Evolutionary conservation across 2,797 vertebrate genomes (phyloP), one percentile per base, ranked within the genome.

Genomic region (Malurus leucopterus): DNA sequence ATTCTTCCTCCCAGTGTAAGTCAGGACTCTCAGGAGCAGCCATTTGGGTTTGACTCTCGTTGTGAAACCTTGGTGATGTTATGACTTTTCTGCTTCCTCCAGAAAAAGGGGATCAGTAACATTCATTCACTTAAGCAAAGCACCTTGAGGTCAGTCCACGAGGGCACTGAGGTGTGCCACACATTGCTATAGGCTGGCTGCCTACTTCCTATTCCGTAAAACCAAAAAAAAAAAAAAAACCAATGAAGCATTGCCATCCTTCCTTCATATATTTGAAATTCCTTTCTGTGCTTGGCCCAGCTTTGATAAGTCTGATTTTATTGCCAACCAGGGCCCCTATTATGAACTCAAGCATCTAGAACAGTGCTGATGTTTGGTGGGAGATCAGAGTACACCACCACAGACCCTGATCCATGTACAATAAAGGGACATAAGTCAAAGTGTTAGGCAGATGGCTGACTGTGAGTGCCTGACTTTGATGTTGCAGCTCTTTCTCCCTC

Each of bases 401-500:
- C 1, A 75, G 73, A 78, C 41, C 22, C 30, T 40, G 41, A 86
- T 69, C 63, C 38, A 14, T n/a, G 53, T 34, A 53, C 36, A 75
- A 88, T 74, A 88, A 89, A 72, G 41, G 21, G 32, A 53, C 63
- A 34, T 84, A 78, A 91, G 77, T 89, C 67, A 81, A 75, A 92
- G 61, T 47, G 34, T 72, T 75, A 61, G 77, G 77, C 83, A 89
- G 80, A 86, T 84, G 80, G 71, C 49, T 3, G 21, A 59, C 22
- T 70, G 63, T 19, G 83, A 88, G 27, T 34, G 86, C 30, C 53
- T 86, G 88, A 63, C 93, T 95, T 94, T 92, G 88, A 92, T 93
- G 86, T 88, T 92, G 74, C 40, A 91, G 67, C 32, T 88, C 46
- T 43, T 88, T 93, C 63, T 88, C 71, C 22, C 57, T 86, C 53